These are phyloP conservation scores for Falco rusticolus DNA, from an alignment of 2,797 vertebrate genomes.

Conservation along the genomic window DNA sequence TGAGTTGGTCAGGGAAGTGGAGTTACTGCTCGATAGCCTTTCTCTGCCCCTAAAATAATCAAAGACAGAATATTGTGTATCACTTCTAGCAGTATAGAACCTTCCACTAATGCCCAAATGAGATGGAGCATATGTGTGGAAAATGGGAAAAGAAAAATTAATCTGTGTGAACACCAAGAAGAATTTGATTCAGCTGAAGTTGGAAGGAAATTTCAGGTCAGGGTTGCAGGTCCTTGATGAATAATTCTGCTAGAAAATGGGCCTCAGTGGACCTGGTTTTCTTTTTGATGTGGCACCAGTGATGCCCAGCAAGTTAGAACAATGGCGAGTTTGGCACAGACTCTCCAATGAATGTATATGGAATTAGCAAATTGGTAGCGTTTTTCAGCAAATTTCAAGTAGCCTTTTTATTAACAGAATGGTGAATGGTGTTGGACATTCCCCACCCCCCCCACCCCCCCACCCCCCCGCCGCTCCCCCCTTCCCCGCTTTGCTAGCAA, in stretches of 20 bases:
- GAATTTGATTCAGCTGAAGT: background rate
- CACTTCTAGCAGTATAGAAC: background rate
- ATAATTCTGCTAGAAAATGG: constrained; percentile 26
- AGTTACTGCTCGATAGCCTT: background rate
- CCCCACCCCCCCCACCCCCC: no score
- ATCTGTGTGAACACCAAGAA: background rate
- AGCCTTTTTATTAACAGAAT: background rate
- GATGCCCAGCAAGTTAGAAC: background rate
- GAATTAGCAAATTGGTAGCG: background rate
- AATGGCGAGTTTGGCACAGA: background rate
- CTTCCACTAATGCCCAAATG: background rate
- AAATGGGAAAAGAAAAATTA: background rate
- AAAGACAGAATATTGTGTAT: background rate
- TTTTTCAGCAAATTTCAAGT: background rate
- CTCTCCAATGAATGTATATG: background rate
- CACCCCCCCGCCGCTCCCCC: no score
- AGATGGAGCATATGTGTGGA: background rate
- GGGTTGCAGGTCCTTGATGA: background rate
- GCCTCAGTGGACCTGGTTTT: background rate
- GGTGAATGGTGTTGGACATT: background rate
- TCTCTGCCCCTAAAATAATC: background rate
- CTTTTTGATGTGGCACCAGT: background rate
- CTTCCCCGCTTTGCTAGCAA: background rate
- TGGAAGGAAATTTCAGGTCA: background rate
- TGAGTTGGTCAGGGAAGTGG: background rate